Evolutionary conservation across 2,888 invertebrate genomes (phyloP).

Genomic region (Agrenia bidenticulata): DNA sequence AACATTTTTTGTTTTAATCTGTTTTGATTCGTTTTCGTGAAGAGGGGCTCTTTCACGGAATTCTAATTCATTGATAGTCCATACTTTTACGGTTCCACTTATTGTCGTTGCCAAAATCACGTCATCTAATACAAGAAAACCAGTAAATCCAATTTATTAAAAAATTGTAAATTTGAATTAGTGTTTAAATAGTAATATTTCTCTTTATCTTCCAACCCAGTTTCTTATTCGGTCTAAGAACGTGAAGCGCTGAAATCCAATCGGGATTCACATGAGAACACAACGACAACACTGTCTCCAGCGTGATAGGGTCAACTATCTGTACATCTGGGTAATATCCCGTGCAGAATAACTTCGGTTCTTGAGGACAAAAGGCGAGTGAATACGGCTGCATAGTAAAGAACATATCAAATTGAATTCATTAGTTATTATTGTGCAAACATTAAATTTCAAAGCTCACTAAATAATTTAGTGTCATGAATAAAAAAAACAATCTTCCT

Average conservation of each 20-base stretch:
- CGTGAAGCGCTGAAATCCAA: constrained; percentile 96
- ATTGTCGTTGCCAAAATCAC: constrained; percentile 93
- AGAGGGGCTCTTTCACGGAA: constrained; percentile 80
- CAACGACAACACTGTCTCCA: constrained; percentile 87
- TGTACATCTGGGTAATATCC: constrained; percentile 98
- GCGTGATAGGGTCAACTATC: constrained; percentile 92
- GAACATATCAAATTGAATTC: too few relatives aligned
- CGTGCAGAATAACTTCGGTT: constrained; percentile 87
- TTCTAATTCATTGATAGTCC: constrained; percentile 88
- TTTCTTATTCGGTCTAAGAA: constrained; percentile 67
- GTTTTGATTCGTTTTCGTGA: constrained; percentile 95
- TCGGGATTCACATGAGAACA: constrained; percentile 95
- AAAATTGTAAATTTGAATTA: constrained; percentile 1
- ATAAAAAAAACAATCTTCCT: background rate
- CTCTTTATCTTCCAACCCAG: constrained; percentile 59
- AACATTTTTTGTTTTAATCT: constrained; percentile 90
- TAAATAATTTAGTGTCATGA: constrained; percentile 1
- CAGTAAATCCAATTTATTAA: constrained; percentile 20
- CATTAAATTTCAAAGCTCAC: too few relatives aligned
- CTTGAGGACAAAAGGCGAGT: constrained; percentile 58
- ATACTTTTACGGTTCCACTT: constrained; percentile 94
- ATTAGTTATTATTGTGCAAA: too few relatives aligned
- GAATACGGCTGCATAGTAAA: constrained; percentile 41
- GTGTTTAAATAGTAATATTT: background rate
- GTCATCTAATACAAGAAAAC: constrained; percentile 83